A percentile compares a stretch with the other conserved stretches of the same genome.
Evolutionary conservation across 2,888 invertebrate genomes (phyloP).

Genomic region (Phengaris arion): DNA sequence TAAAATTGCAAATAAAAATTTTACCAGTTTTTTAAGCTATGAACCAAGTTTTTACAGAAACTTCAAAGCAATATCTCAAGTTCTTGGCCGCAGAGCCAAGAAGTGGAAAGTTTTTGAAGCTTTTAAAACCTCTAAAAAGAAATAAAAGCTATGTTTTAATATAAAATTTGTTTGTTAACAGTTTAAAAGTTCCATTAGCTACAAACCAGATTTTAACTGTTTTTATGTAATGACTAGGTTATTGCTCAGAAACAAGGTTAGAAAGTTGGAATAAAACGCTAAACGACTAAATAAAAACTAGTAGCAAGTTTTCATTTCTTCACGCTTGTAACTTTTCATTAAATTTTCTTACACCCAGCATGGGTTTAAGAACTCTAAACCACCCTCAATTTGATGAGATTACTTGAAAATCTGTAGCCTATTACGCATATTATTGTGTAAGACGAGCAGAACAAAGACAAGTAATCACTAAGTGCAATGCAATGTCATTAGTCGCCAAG

Average conservation of each 20-base stretch:
- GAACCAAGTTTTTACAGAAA: not conserved
- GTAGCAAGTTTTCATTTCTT: no score
- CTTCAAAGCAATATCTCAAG: constrained; percentile 13
- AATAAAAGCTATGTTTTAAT: constrained; percentile 3
- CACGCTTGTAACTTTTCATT: no score
- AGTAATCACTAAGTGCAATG: constrained; percentile 55
- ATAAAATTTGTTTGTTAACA: not conserved
- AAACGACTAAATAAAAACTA: no score
- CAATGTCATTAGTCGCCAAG: constrained; percentile 57
- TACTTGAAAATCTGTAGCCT: not conserved
- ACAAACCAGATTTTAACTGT: not conserved
- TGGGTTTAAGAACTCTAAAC: not conserved
- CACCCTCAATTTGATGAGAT: not conserved
- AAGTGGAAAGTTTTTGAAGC: constrained; percentile 16
- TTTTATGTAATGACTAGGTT: not conserved
- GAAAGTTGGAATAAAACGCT: no score
- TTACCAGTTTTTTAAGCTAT: not conserved
- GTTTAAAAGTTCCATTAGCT: not conserved
- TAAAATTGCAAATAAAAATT: not conserved
- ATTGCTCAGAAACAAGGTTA: no score
- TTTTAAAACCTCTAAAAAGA: not conserved
- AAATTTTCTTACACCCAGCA: not conserved
- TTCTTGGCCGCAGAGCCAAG: constrained; percentile 1
- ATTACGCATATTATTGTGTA: not conserved
- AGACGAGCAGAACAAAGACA: not conserved